Base-by-base conservation (phyloP, 2,888 invertebrate species). In the Drosophila formosana region DNA sequence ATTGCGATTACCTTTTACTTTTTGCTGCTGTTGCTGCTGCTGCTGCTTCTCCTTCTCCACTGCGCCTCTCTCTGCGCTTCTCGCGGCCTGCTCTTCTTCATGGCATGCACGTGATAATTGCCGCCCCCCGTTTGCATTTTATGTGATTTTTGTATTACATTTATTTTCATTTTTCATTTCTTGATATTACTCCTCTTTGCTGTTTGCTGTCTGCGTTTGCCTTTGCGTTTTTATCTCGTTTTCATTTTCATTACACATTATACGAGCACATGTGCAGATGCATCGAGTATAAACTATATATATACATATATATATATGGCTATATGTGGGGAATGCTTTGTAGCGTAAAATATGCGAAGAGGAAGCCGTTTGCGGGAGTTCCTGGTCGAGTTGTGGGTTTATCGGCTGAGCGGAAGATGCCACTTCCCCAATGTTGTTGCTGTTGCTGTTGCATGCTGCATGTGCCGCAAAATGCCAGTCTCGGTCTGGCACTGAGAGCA, bases 61-160 rank as follows among this genome's bases (percentile, higher is more conserved):
- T 41, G 7, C 13, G 4, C 30, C 49, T 9, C 18, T 23, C 46
- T 34, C 41, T 13, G 2, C 13, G 11, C 3, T 28, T 39, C 25
- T 45, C 46, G 5, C 5, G 37, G 66, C 63, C 62, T 64, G 57
- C 68, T 83, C 81, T 78, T 37, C n/a, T 82, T 87, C 73, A 78
- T 82, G 78, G 73, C 71, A 73, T 84, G 84, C 82, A 72, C 82
- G 86, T 86, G 81, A 82, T 82, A 82, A 82, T 82, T 82, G 87
- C 68, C 5, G 61, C 58, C 56, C 65, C 63, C 4, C 30, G 61
- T 58, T 66, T 63, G 82, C 64, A 53, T 64, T 75, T 55, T 46
- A 63, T 76, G 69, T 61, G 70, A 65, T 73, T 70, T 69, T 75
- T 41, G 30, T 51, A 56, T 69, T 69, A 58, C 37, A 43, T 37